These are phyloP conservation scores for Himalopsyche anomala DNA, from an alignment of 2,888 invertebrate species.

Conservation along the genomic window DNA sequence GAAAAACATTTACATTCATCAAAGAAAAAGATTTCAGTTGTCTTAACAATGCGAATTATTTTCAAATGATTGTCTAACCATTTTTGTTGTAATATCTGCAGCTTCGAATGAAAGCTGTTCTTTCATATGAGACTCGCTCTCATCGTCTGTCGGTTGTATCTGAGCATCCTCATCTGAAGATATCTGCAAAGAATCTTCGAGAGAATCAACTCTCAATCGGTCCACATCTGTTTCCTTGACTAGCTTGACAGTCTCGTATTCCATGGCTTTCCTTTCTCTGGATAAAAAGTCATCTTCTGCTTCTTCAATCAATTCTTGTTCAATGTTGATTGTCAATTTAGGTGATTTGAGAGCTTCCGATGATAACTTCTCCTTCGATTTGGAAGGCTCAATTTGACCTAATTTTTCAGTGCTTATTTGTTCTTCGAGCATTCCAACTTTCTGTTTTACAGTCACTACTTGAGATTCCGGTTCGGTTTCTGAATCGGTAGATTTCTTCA, in stretches of 20 bases:
- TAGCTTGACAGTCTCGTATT: conserved; percentile 64
- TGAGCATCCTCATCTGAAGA: conserved; percentile 66
- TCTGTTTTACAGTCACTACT: conserved; percentile 70
- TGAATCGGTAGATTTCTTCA: conserved; percentile 76
- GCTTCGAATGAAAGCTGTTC: conserved; percentile 57
- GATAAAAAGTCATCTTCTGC: conserved; percentile 50
- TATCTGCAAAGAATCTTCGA: conserved; percentile 64
- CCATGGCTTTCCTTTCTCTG: conserved; percentile 58
- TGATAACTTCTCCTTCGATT: conserved; percentile 53
- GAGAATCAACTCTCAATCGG: conserved; percentile 61
- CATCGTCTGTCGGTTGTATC: conserved; percentile 64
- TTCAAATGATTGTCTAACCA: conserved; percentile 46
- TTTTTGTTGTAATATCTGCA: conserved; percentile 49
- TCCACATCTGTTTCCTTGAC: conserved; percentile 61
- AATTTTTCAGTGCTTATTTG: conserved; percentile 50
- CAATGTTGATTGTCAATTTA: conserved; percentile 57
- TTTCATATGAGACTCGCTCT: conserved; percentile 63
- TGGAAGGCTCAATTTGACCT: conserved; percentile 24
- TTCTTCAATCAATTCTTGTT: conserved; percentile 58
- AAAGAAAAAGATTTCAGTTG: no score
- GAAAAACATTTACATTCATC: no score
- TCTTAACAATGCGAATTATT: no score
- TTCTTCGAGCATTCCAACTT: conserved; percentile 62
- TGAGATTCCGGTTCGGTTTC: conserved; percentile 78
- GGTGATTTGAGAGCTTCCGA: conserved; percentile 58